Evolutionary conservation across 2,888 invertebrate genomes (phyloP).

Genomic region (Liopterus haemorrhoidalis): DNA sequence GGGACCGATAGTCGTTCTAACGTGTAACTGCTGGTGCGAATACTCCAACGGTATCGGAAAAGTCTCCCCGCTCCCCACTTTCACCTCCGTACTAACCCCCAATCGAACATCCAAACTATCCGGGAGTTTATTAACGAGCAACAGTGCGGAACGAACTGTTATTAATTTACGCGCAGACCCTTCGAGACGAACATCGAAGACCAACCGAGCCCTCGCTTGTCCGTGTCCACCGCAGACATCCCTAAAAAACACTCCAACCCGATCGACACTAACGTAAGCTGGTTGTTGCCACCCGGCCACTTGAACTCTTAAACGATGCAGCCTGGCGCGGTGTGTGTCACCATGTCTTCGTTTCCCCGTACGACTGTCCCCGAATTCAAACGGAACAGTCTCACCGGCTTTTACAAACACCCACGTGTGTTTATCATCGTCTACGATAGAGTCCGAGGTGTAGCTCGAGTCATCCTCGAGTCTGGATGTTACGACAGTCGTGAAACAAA

Average conservation of each 20-base stretch:
- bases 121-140: constrained; percentile 69
- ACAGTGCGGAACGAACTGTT: constrained; percentile 84
- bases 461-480: constrained; percentile 9
- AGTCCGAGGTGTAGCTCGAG: not conserved
- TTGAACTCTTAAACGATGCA: constrained; percentile 82
- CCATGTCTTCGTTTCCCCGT: constrained; percentile 59
- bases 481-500: constrained; percentile 78
- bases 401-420: constrained; percentile 72
- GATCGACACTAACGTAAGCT: constrained; percentile 89
- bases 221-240: constrained; percentile 44
- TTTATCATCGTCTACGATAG: constrained; percentile 12
- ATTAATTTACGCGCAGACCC: constrained; percentile 92
- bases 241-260: constrained; percentile 91
- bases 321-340: constrained; percentile 69
- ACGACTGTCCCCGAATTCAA: constrained; percentile 44
- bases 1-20: constrained; percentile 60
- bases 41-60: constrained; percentile 74
- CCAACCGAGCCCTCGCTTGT: constrained; percentile 63
- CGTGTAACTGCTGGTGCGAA: constrained; percentile 66
- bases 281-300: constrained; percentile 83
- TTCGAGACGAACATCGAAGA: constrained; percentile 86
- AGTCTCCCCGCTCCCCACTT: constrained; percentile 50
- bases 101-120: constrained; percentile 67
- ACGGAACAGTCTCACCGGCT: constrained; percentile 73
- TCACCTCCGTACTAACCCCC: constrained; percentile 51